phyloP scores from a whole-genome alignment of 2,113 vertebrate genomes.

The Cyphomyrus plagiostoma region DNA sequence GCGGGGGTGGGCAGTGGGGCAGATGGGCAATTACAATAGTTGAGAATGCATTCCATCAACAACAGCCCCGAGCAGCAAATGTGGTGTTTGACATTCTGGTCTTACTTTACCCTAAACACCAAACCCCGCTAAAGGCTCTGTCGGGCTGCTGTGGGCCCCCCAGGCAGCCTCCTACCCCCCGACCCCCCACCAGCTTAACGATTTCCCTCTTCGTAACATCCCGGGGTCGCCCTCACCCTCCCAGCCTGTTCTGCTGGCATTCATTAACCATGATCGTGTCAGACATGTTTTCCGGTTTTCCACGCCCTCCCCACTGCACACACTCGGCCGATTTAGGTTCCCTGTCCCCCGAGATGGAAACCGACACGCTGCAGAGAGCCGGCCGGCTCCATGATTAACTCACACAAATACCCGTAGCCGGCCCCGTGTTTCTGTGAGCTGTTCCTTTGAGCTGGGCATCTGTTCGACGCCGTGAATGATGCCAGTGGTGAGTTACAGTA shows the following conservation, averaged over 20 bases:
- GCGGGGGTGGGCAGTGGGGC: conserved; percentile 36
- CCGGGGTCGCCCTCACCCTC: conserved; percentile 29
- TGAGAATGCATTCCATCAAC: conserved; percentile 58
- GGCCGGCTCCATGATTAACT: neutral
- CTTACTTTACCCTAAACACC: conserved; percentile 59
- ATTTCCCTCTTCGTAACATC: conserved; percentile 48
- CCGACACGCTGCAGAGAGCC: neutral
- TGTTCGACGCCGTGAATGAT: neutral
- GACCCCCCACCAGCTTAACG: conserved; percentile 39
- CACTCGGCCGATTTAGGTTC: neutral
- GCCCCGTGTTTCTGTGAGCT: neutral
- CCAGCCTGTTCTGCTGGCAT: neutral
- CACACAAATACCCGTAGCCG: neutral
- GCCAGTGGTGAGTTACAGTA: neutral
- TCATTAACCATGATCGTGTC: neutral
- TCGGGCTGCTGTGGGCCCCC: conserved; percentile 45
- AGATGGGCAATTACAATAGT: conserved; percentile 53
- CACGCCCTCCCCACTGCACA: neutral
- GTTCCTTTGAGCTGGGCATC: neutral
- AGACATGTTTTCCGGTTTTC: conserved; percentile 15
- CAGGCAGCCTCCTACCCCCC: conserved; percentile 28
- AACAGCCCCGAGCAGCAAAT: conserved; percentile 56
- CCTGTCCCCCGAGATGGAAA: neutral
- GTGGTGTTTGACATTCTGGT: conserved; percentile 61
- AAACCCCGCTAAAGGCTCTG: conserved; percentile 45